Conservation (phyloP, 64 coral and sea anemone species). For the Astreopora myriophthalma region DNA sequence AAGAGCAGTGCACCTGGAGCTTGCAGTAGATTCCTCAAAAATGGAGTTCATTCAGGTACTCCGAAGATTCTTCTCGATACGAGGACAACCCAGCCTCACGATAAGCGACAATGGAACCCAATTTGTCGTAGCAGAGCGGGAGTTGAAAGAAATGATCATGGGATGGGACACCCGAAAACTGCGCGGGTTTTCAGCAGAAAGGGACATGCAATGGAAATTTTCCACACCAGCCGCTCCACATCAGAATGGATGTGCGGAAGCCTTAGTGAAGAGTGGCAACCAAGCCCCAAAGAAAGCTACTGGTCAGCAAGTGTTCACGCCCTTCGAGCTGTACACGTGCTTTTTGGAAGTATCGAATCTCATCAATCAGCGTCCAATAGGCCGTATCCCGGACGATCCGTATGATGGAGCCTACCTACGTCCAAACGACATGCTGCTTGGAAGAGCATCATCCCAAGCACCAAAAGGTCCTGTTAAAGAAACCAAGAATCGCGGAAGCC, state of each 20-base stretch:
- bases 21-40: slow-evolving; percentile 5
- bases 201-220: slow-evolving; percentile 21
- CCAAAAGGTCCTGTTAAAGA: not conserved
- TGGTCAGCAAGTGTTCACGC: too few species aligned
- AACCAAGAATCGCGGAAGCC: slow-evolving; percentile 17
- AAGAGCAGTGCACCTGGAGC: slow-evolving; percentile 46
- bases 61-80: slow-evolving; percentile 16
- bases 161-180: slow-evolving; percentile 2
- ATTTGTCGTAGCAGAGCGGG: slow-evolving; percentile 2
- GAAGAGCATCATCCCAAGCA: too few species aligned
- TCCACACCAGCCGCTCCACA: too few species aligned
- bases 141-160: not conserved
- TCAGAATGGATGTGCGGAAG: slow-evolving; percentile 41
- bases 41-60: slow-evolving; percentile 64
- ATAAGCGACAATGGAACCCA: slow-evolving; percentile 18
- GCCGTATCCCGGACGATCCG: too few species aligned
- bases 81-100: slow-evolving; percentile 13
- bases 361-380: too few species aligned
- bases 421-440: too few species aligned
- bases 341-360: too few species aligned
- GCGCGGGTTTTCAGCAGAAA: not conserved
- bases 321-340: too few species aligned
- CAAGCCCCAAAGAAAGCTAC: too few species aligned
- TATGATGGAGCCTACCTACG: too few species aligned
- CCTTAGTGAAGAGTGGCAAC: not conserved